These are phyloP conservation scores for Eupithecia vulgata DNA, from an alignment of 2,888 invertebrate genomes.

Conservation along the genomic window DNA sequence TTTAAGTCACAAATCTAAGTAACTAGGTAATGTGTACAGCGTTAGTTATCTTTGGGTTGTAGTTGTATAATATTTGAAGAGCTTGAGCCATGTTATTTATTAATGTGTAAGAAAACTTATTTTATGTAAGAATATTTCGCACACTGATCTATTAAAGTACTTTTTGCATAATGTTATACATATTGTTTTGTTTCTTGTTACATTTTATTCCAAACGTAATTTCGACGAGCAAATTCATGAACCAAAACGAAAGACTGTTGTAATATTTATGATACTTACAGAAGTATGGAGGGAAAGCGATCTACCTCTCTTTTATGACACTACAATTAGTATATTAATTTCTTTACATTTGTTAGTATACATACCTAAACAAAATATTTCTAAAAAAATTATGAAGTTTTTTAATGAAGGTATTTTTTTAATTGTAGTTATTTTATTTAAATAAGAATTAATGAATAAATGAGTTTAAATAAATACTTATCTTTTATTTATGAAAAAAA, in stretches of 20 bases:
- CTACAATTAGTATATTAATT: not conserved
- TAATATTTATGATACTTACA: not conserved
- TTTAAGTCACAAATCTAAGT: not conserved
- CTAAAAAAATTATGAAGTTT: not conserved
- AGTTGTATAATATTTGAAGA: not conserved
- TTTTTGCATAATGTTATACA: slow-evolving; percentile 9
- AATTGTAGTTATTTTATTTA: not conserved
- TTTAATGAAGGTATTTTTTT: not conserved
- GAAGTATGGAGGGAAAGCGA: not conserved
- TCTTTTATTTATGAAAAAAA: too few relatives aligned
- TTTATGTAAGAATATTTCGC: not conserved
- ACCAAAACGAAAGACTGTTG: slow-evolving; percentile 19
- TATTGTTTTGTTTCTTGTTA: slow-evolving; percentile 29
- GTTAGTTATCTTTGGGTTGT: not conserved
- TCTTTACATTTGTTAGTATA: not conserved
- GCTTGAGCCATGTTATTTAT: not conserved
- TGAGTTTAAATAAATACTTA: not conserved
- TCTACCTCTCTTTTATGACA: not conserved
- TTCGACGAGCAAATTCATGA: not conserved
- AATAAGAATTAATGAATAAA: not conserved
- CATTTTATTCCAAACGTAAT: slow-evolving; percentile 11
- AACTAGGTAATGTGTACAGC: not conserved
- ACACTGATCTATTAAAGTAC: not conserved
- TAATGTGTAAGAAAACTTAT: not conserved
- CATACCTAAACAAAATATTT: slow-evolving; percentile 1